These are phyloP conservation scores for Aphodius granarius DNA, from an alignment of 2,888 invertebrate genomes.

Conservation along the genomic window DNA sequence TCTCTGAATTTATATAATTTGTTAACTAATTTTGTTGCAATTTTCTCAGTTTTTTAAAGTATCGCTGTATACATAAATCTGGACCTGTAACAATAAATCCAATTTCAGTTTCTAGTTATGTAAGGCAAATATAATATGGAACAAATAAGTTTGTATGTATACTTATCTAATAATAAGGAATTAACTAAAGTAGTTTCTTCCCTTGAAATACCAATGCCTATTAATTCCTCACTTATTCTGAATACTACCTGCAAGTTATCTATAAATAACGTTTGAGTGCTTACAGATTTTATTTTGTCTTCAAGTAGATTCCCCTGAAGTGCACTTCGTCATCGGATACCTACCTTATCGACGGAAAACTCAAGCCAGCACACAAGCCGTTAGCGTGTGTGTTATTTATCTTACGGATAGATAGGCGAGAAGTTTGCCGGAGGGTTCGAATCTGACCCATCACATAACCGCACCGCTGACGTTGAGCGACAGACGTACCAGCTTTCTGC, in stretches of 20 bases:
- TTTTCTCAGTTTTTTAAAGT: too few relatives aligned
- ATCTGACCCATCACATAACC: background rate
- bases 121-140: too few relatives aligned
- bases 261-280: background rate
- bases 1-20: too few relatives aligned
- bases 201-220: background rate
- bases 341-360: background rate
- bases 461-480: background rate
- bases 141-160: too few relatives aligned
- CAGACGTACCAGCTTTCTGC: background rate
- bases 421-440: background rate
- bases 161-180: too few relatives aligned
- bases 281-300: background rate
- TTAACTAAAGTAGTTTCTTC: too few relatives aligned
- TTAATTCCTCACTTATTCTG: background rate
- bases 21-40: too few relatives aligned
- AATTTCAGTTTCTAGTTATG: too few relatives aligned
- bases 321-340: background rate
- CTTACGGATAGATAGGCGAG: background rate
- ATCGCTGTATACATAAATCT: too few relatives aligned
- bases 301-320: background rate
- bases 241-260: background rate
- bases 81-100: too few relatives aligned
- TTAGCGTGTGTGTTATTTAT: background rate
- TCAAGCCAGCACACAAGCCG: background rate